phyloP scores from a whole-genome alignment of 2,797 vertebrate genomes.

The Muraenolepis orangiensis region DNA sequence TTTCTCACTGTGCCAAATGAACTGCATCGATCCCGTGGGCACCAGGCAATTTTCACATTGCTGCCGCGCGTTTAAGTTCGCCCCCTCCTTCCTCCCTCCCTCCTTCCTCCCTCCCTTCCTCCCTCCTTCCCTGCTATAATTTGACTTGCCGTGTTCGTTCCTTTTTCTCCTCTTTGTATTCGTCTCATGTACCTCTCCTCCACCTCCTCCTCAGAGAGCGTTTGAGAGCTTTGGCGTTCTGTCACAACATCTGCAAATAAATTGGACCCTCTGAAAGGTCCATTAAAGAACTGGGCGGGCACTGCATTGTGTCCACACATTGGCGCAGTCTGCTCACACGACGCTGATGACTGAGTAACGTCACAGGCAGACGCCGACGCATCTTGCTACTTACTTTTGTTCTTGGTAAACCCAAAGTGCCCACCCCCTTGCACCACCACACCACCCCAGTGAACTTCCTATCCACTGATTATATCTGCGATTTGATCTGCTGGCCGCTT shows the following conservation, averaged over 20 bases:
- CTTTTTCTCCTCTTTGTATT: background rate
- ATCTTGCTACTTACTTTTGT: slow-evolving; percentile 33
- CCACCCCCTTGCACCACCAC: too few relatives aligned
- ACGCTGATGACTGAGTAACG: slow-evolving; percentile 47
- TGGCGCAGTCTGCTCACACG: slow-evolving; percentile 53
- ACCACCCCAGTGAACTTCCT: too few relatives aligned
- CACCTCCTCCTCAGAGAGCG: slow-evolving; percentile 30
- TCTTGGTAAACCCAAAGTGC: too few relatives aligned
- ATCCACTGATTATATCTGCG: too few relatives aligned
- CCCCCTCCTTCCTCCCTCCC: slow-evolving; percentile 14
- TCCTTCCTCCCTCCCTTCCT: background rate
- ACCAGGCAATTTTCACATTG: slow-evolving; percentile 66
- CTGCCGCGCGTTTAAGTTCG: slow-evolving; percentile 48
- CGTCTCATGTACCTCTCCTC: background rate
- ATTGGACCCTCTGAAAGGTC: slow-evolving; percentile 51
- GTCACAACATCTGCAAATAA: slow-evolving; percentile 61
- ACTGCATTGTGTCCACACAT: slow-evolving; percentile 46
- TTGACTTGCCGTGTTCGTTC: background rate
- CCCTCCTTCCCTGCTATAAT: slow-evolving; percentile 5
- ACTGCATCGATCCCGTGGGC: slow-evolving; percentile 68
- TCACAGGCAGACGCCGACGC: slow-evolving; percentile 40
- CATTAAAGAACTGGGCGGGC: slow-evolving; percentile 48
- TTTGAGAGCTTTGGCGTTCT: slow-evolving; percentile 41
- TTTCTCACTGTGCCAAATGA: slow-evolving; percentile 67
- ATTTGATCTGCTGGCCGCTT: too few relatives aligned